Conservation (phyloP, 2,888 invertebrate genomes). For the Pristionchus arcanus region DNA sequence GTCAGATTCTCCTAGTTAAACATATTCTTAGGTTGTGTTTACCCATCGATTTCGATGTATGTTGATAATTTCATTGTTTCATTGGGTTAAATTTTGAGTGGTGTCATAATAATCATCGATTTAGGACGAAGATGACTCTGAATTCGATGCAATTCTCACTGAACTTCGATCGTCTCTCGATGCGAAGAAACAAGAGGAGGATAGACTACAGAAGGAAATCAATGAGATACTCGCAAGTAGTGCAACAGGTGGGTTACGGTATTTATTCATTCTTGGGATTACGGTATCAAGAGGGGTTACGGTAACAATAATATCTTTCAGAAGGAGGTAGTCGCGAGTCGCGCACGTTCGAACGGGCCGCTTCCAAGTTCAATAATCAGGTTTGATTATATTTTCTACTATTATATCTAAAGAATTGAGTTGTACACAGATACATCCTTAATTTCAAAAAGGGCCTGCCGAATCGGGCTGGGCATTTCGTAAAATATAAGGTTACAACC, state of each 20-base stretch:
- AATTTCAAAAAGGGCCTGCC: too few relatives aligned
- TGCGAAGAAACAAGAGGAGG: conserved; percentile 67
- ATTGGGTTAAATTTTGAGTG: not conserved
- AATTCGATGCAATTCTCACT: conserved; percentile 59
- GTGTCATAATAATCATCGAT: not conserved
- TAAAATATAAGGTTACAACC: not conserved
- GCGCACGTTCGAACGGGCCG: conserved; percentile 71
- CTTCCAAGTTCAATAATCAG: conserved; percentile 73
- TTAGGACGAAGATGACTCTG: conserved; percentile 32
- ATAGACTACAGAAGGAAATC: conserved; percentile 70
- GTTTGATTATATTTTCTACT: not conserved
- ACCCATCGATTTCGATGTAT: not conserved
- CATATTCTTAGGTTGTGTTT: not conserved
- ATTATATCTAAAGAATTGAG: not conserved
- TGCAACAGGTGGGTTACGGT: conserved; percentile 58
- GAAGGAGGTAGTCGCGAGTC: conserved; percentile 55
- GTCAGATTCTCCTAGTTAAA: not conserved
- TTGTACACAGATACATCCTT: not conserved
- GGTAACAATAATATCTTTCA: not conserved
- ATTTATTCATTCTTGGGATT: not conserved
- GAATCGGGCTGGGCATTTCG: too few relatives aligned
- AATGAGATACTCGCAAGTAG: conserved; percentile 64
- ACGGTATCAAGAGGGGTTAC: not conserved
- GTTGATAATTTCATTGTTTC: too few relatives aligned
- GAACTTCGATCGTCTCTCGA: conserved; percentile 71